Conservation (phyloP, 1,140 invertebrate species). For the Drosophila murphyi region DNA sequence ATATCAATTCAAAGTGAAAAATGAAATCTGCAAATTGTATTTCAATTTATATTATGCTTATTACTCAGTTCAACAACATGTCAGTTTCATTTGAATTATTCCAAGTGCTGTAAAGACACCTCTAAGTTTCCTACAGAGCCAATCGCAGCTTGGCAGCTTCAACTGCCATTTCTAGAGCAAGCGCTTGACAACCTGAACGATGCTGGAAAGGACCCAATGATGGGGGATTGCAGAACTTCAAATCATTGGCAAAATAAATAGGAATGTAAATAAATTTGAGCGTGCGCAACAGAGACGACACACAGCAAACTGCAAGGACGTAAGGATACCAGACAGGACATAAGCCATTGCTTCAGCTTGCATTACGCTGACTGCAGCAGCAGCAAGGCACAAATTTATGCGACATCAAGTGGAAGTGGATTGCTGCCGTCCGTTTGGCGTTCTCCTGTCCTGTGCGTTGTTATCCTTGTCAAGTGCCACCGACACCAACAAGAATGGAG, state of each 20-base stretch:
- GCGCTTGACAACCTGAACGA: conserved; percentile 28
- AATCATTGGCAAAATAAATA: conserved; percentile 75
- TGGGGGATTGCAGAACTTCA: conserved; percentile 33
- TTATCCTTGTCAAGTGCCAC: conserved; percentile 40
- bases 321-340: conserved; percentile 51
- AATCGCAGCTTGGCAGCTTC: conserved; percentile 16
- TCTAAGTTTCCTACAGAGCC: not conserved
- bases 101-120: not conserved
- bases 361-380: conserved; percentile 33
- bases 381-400: conserved; percentile 57
- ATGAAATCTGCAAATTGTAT: too few species aligned
- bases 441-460: conserved; percentile 22
- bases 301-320: conserved; percentile 10
- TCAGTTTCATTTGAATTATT: not conserved
- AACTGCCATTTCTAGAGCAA: conserved; percentile 8
- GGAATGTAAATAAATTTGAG: conserved; percentile 72
- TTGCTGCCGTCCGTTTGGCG: conserved; percentile 31
- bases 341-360: conserved; percentile 52
- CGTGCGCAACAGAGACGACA: conserved; percentile 17
- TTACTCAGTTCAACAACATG: too few species aligned
- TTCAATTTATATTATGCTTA: too few species aligned
- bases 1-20: too few species aligned
- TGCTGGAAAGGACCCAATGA: not conserved
- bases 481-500: conserved; percentile 8
- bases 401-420: conserved; percentile 54